Base-by-base conservation (phyloP, 2,888 invertebrate genomes). In the Aphrophora alni region DNA sequence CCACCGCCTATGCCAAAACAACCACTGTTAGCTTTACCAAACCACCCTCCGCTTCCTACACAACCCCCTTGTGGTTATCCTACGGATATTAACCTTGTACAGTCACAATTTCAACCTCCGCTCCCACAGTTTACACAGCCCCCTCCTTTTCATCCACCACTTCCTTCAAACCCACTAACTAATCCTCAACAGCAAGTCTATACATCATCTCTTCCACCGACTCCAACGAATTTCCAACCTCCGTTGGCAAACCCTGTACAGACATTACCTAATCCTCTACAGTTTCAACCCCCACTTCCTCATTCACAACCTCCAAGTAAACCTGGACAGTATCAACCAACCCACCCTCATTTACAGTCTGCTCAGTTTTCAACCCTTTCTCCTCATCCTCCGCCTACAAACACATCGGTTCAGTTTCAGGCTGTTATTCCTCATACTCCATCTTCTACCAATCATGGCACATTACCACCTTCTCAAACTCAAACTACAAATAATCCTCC, bases 131-230 rank as follows among this genome's bases (percentile, higher is more conserved):
- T 38, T 21, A 5, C 44, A 8, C 78, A 78, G 12, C 73, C 81
- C 38, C 74, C 74, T 27, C 75, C 75, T 72, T 81, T 38, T 69
- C 80, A 82, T 72, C 80, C 80, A n/a, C 75, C 80, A 8, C 78
- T 80, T 25, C 78, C 78, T 38, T 27, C n/a, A 59, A 8, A 8
- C 24, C 78, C 17, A 71, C n/a, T n/a, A n/a, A 78, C 44, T 14
- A 44, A 44, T 14, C 44, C 44, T 44, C 44, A 44, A 14, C 44
- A 44, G 14, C 44, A 44, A 44, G 44, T 44, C 8, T 44, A 44
- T 44, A 5, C 5, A 44, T 14, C 44, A 10, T 14, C 44, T 44
- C 44, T 44, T 14, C 17, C 44, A 7, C 33, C 4, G 10, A 33
- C 33, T 33, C 33, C 33, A 7, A 7, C 33, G 4, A 33, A 33